phyloP scores from a whole-genome alignment of 2,113 vertebrate genomes.

The Toxotes chatareus region DNA sequence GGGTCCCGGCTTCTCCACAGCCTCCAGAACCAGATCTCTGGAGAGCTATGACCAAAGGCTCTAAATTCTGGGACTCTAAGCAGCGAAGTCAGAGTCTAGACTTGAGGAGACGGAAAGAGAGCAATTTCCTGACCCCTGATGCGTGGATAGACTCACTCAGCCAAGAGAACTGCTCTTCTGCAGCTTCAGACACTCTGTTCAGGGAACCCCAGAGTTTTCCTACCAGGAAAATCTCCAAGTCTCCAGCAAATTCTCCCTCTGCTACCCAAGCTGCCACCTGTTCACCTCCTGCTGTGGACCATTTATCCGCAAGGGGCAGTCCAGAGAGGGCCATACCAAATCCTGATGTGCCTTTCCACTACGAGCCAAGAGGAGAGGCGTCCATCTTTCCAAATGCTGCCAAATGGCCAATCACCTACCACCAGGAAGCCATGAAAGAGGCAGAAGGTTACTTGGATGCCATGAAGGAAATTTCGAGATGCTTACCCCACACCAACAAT shows the following conservation, averaged over 20 bases:
- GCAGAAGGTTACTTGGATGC: slow-evolving; percentile 28
- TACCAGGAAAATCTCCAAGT: slow-evolving; percentile 33
- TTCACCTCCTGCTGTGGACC: slow-evolving; percentile 13
- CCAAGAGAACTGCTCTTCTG: slow-evolving; percentile 65
- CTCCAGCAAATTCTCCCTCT: slow-evolving; percentile 31
- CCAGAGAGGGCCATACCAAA: slow-evolving; percentile 23
- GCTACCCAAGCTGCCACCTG: slow-evolving; percentile 9
- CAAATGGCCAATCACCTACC: slow-evolving; percentile 49
- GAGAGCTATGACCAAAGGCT: slow-evolving; percentile 31
- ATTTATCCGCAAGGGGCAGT: slow-evolving; percentile 18
- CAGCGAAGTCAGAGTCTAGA: slow-evolving; percentile 76
- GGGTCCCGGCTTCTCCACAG: slow-evolving; percentile 2
- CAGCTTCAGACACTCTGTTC: slow-evolving; percentile 23
- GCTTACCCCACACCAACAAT: not conserved
- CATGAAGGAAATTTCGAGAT: slow-evolving; percentile 12
- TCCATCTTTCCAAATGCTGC: slow-evolving; percentile 22
- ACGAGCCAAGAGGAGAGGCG: slow-evolving; percentile 34
- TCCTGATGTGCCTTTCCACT: not conserved
- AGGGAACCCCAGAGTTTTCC: slow-evolving; percentile 28
- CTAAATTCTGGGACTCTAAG: slow-evolving; percentile 58
- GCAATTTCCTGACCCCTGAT: slow-evolving; percentile 77
- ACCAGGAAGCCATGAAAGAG: slow-evolving; percentile 37
- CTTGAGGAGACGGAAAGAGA: slow-evolving; percentile 59
- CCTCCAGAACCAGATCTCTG: slow-evolving; percentile 32
- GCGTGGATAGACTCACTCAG: slow-evolving; percentile 83